Percentiles rank a stretch among this genome's conserved stretches.
Conservation (phyloP, 2,888 invertebrate genomes). For the Ptychoptera albimana region DNA sequence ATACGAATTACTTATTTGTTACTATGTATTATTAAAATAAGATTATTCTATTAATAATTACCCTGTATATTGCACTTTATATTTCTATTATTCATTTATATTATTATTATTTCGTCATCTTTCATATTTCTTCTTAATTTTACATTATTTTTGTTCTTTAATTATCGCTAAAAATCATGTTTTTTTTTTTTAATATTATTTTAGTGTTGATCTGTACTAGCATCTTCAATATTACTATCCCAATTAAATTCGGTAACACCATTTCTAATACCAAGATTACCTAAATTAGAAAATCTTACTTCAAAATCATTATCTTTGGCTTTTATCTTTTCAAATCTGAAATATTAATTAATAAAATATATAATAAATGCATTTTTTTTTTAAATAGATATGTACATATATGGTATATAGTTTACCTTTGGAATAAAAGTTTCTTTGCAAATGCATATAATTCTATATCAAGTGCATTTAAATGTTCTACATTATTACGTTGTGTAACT, state of each 20-base stretch:
- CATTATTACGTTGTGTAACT: conserved; percentile 53
- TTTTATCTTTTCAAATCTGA: conserved; percentile 64
- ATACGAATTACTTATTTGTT: no score
- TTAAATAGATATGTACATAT: neutral
- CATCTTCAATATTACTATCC: conserved; percentile 68
- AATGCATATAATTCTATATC: conserved; percentile 89
- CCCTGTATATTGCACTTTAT: no score
- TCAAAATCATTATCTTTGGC: conserved; percentile 67
- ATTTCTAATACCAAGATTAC: conserved; percentile 57
- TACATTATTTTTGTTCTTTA: no score
- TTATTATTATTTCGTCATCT: no score
- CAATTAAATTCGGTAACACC: conserved; percentile 78
- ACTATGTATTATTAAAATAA: no score
- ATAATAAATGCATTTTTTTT: neutral
- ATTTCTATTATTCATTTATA: no score
- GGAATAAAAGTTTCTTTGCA: conserved; percentile 75
- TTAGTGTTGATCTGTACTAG: conserved; percentile 15
- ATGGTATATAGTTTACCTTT: no score
- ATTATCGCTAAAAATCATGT: no score
- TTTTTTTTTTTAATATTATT: no score
- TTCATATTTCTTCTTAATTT: no score
- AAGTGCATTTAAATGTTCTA: conserved; percentile 67
- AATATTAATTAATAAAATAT: conserved; percentile 13
- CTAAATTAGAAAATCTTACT: conserved; percentile 68
- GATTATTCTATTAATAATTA: no score